Conservation (phyloP, 2,113 vertebrate species). For the Marmota monax region DNA sequence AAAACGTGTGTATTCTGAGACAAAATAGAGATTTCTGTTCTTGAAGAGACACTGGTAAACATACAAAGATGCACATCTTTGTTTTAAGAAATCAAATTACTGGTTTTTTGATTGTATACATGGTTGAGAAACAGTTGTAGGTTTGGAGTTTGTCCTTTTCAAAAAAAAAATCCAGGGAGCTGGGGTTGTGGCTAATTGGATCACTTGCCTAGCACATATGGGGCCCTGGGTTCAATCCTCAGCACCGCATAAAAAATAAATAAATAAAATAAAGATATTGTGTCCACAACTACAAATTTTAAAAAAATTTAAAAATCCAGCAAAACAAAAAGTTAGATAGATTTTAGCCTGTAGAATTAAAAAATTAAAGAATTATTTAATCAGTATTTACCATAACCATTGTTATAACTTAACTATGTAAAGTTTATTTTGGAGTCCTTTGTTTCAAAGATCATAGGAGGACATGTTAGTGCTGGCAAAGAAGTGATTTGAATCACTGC, state of each 20-base stretch:
- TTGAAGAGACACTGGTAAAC: not conserved
- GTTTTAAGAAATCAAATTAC: conserved; percentile 16
- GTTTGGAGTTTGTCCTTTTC: conserved; percentile 58
- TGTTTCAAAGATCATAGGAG: conserved; percentile 30
- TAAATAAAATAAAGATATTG: too few relatives aligned
- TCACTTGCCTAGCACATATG: too few relatives aligned
- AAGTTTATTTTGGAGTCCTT: conserved; percentile 59
- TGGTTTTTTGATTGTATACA: conserved; percentile 26
- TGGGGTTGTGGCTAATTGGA: too few relatives aligned
- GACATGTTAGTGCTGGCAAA: conserved; percentile 47
- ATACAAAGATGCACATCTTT: not conserved
- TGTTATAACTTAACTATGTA: conserved; percentile 55
- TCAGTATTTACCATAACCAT: not conserved
- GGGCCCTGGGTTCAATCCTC: too few relatives aligned
- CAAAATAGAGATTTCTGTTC: not conserved
- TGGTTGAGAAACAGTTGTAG: conserved; percentile 35
- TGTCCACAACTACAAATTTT: too few relatives aligned
- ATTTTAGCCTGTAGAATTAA: conserved; percentile 59
- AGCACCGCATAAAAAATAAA: too few relatives aligned
- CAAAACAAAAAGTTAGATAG: conserved; percentile 41
- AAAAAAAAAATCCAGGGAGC: not conserved
- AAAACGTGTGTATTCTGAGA: not conserved
- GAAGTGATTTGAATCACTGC: conserved; percentile 52
- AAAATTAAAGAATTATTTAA: not conserved
- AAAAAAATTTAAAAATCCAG: not conserved